Conservation (phyloP, 1,140 invertebrate genomes). For the Harpegnathos saltator region DNA sequence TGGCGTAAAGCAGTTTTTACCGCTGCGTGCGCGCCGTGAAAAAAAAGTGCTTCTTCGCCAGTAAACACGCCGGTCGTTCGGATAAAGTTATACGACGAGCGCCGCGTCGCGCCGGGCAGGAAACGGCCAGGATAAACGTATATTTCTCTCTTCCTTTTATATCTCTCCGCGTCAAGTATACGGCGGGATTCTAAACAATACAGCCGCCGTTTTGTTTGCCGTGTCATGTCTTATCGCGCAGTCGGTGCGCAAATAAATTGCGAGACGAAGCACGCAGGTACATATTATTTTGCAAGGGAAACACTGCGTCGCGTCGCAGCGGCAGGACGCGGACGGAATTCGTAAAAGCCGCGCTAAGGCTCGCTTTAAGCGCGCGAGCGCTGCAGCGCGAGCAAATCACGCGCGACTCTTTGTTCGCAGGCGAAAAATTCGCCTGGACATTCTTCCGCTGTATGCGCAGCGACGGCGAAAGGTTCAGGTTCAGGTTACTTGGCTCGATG, state of each 20-base stretch:
- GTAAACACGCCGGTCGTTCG: conserved; percentile 40
- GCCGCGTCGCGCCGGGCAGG: not conserved
- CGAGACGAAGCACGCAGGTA: not conserved
- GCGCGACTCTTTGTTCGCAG: no score
- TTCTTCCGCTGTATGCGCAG: no score
- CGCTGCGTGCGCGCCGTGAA: conserved; percentile 11
- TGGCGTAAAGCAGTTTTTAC: conserved; percentile 44
- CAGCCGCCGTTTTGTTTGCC: conserved; percentile 15
- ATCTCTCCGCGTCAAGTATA: conserved; percentile 37
- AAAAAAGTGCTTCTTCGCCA: conserved; percentile 28
- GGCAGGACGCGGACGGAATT: no score
- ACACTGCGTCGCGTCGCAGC: not conserved
- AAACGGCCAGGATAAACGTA: conserved; percentile 26
- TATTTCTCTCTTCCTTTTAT: conserved; percentile 47
- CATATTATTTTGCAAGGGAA: conserved; percentile 17
- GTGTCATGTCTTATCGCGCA: conserved; percentile 33
- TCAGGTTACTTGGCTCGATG: no score
- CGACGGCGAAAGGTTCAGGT: no score
- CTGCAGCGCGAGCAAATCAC: no score
- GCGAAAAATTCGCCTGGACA: not conserved
- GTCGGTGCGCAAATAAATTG: conserved; percentile 12
- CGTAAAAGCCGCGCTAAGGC: no score
- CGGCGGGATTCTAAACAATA: conserved; percentile 37
- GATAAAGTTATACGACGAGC: conserved; percentile 25
- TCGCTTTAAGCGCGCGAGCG: no score